A percentile compares a stretch with the other conserved stretches of the same genome.
Conservation (phyloP, 2,113 vertebrate genomes). For the Gallinago jamesoni region DNA sequence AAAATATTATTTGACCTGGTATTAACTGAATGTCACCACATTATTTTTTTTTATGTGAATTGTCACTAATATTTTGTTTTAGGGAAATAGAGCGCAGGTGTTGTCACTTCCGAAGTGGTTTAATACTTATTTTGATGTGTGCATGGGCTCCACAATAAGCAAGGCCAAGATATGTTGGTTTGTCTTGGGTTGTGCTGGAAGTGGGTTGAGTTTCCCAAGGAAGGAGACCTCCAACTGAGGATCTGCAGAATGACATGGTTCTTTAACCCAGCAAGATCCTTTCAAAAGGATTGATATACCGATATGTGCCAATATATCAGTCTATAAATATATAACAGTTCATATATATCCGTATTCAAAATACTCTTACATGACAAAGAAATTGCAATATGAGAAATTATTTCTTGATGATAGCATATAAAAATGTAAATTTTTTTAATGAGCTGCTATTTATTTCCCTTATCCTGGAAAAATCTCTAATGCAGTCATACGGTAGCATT, state of each 20-base stretch:
- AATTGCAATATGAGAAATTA: background rate
- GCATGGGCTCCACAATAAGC: rapidly evolving
- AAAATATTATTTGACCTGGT: background rate
- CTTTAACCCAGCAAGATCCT: background rate
- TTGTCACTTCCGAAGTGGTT: background rate
- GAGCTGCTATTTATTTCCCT: background rate
- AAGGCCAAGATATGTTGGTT: background rate
- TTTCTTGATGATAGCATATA: background rate
- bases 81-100: background rate
- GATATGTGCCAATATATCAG: background rate
- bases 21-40: background rate
- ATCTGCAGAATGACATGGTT: background rate
- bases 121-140: background rate
- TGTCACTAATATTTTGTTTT: background rate
- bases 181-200: background rate
- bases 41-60: background rate
- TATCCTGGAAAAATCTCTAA: background rate
- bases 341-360: background rate
- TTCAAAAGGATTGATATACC: background rate
- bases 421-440: background rate
- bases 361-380: background rate
- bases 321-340: background rate
- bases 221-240: background rate
- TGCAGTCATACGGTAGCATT: rapidly evolving
- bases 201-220: background rate